Percentiles rank a stretch among this genome's conserved stretches.
phyloP scores from a whole-genome alignment of 2,113 vertebrate genomes.

The Lutjanus erythropterus region DNA sequence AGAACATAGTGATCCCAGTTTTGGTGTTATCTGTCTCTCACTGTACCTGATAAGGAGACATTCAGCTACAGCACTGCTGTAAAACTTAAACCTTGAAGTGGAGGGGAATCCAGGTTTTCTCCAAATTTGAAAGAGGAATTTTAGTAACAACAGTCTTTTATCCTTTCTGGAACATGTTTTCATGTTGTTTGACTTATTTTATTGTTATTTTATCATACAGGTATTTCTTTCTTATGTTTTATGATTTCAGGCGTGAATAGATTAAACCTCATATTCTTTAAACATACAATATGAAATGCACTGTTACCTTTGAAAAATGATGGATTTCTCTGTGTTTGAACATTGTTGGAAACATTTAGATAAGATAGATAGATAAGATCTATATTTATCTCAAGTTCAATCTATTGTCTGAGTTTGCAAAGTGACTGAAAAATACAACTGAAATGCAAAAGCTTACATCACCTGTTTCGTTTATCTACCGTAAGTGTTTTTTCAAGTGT shows the following conservation, averaged over 20 bases:
- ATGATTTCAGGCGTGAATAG: background rate
- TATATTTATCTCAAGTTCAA: background rate
- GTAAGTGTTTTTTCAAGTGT: too few species aligned
- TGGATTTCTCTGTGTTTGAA: too few species aligned
- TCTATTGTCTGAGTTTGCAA: background rate
- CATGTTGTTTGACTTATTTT: background rate
- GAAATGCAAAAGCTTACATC: too few species aligned
- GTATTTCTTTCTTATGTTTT: background rate
- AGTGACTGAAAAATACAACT: background rate
- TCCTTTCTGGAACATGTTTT: background rate
- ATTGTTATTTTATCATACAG: background rate
- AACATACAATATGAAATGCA: too few species aligned
- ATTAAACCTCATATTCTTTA: background rate
- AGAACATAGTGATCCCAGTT: constrained; percentile 11
- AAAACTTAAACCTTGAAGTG: background rate
- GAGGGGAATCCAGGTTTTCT: background rate
- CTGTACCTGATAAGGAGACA: background rate
- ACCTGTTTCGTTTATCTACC: too few species aligned
- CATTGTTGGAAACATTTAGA: too few species aligned
- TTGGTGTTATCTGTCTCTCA: background rate
- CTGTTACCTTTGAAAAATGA: too few species aligned
- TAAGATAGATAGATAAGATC: too few species aligned
- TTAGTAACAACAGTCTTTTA: too few species aligned
- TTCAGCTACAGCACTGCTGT: too few species aligned
- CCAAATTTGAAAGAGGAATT: background rate